A percentile compares a stretch with the other conserved stretches of the same genome.
Conservation (phyloP, 2,797 vertebrate genomes). For the Benthosema pterotum region DNA sequence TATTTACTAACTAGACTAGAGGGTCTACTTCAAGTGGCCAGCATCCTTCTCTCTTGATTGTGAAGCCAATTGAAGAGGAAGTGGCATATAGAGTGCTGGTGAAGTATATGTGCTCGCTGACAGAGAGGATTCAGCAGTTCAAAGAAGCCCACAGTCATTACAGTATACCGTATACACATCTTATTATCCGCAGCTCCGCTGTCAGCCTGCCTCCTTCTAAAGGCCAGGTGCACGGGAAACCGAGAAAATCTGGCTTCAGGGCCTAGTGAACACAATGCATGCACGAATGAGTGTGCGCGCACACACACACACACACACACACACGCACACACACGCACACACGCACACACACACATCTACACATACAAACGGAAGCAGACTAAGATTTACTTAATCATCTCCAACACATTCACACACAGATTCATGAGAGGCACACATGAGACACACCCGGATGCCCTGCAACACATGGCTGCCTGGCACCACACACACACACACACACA, state of each 20-base stretch:
- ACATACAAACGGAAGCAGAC: no score
- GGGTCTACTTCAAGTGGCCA: no score
- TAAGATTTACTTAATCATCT: no score
- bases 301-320: constrained; percentile 19
- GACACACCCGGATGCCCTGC: no score
- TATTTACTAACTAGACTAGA: no score
- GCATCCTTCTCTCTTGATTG: constrained; percentile 17
- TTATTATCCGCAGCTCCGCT: constrained; percentile 29
- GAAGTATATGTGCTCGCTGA: constrained; percentile 14
- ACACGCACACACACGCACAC: constrained; percentile 8
- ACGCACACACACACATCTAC: background rate
- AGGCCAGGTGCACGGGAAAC: constrained; percentile 43
- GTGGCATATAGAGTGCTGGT: constrained; percentile 10
- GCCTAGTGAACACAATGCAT: background rate
- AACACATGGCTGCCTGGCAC: no score
- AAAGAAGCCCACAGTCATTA: constrained; percentile 13
- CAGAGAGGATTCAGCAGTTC: background rate
- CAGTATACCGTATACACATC: constrained; percentile 14
- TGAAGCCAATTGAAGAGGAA: constrained; percentile 2
- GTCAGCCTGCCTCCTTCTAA: constrained; percentile 22
- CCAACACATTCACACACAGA: no score
- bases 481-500: no score
- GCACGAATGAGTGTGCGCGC: background rate
- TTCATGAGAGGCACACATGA: no score
- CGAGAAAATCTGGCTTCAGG: constrained; percentile 24